phyloP scores from a whole-genome alignment of 2,888 invertebrate species.

The Marasmarcha lunaedactyla region DNA sequence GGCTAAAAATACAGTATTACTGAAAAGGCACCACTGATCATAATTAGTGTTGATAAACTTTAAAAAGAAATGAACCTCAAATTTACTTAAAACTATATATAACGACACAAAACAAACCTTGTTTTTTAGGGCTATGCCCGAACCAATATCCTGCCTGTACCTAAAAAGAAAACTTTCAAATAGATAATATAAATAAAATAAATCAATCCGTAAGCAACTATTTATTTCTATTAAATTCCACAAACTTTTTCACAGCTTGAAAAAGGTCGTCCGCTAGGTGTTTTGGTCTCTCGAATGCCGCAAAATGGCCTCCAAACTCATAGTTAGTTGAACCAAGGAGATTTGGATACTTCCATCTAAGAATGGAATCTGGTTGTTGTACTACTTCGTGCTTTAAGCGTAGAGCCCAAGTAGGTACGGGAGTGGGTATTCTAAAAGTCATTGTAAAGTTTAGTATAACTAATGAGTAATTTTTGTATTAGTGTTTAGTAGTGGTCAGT shows the following conservation, averaged over 20 bases:
- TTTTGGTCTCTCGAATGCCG: constrained; percentile 83
- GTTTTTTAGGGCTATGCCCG: too few species aligned
- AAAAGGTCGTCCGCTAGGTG: constrained; percentile 77
- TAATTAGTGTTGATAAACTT: too few species aligned
- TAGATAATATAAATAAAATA: constrained; percentile 8
- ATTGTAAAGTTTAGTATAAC: constrained; percentile 2
- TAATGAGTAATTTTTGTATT: not conserved
- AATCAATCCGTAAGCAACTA: too few species aligned
- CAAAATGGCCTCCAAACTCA: constrained; percentile 85
- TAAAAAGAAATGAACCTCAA: too few species aligned
- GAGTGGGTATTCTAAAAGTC: constrained; percentile 72
- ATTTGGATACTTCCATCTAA: constrained; percentile 74
- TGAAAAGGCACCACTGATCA: too few species aligned
- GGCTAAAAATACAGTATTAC: too few species aligned
- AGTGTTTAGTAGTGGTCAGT: too few species aligned
- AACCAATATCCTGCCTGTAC: too few species aligned
- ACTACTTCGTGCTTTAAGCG: constrained; percentile 76
- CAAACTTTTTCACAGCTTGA: constrained; percentile 35
- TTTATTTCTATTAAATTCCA: constrained; percentile 12
- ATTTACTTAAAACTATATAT: too few species aligned
- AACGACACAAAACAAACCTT: too few species aligned
- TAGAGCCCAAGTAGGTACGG: constrained; percentile 79
- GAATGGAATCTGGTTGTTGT: constrained; percentile 70
- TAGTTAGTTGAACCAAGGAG: constrained; percentile 75
- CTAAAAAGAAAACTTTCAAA: too few species aligned